Percentiles rank a stretch among this genome's conserved stretches.
Conservation (phyloP, 2,888 invertebrate species). For the Belgica antarctica region DNA sequence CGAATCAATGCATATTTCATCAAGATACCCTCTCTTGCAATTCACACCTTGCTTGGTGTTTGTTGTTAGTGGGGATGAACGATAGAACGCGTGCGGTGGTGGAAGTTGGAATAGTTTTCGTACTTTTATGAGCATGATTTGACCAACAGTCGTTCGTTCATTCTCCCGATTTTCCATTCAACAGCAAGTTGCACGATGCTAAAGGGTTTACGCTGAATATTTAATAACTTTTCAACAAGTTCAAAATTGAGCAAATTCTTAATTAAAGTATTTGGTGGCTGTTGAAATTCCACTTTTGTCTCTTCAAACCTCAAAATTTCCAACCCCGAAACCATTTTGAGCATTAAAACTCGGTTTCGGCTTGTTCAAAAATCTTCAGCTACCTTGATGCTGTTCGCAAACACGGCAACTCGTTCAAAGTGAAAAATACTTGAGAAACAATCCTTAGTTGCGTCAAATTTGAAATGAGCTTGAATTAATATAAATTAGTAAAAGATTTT, state of each 20-base stretch:
- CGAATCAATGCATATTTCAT: slow-evolving; percentile 16
- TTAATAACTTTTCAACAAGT: slow-evolving; percentile 11
- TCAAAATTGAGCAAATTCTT: not conserved
- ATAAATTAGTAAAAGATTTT: too few relatives aligned
- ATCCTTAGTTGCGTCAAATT: too few relatives aligned
- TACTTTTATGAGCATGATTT: slow-evolving; percentile 2
- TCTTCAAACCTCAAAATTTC: not conserved
- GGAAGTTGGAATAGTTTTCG: not conserved
- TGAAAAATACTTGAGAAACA: too few relatives aligned
- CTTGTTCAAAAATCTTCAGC: too few relatives aligned
- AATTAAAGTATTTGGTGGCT: not conserved
- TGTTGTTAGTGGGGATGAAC: not conserved
- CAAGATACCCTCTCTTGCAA: not conserved
- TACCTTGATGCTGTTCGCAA: too few relatives aligned
- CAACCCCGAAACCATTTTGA: not conserved
- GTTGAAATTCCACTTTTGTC: not conserved
- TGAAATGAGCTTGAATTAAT: too few relatives aligned
- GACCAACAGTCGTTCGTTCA: not conserved
- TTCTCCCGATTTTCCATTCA: too few relatives aligned
- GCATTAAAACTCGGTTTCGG: too few relatives aligned
- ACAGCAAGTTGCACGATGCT: too few relatives aligned
- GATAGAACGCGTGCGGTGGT: not conserved
- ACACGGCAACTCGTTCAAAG: too few relatives aligned
- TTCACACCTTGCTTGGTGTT: not conserved
- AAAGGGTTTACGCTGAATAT: not conserved